Evolutionary conservation across 2,797 vertebrate species (phyloP), one percentile per base, ranked within the genome.

Genomic region (Enteromius trimaculatus): DNA sequence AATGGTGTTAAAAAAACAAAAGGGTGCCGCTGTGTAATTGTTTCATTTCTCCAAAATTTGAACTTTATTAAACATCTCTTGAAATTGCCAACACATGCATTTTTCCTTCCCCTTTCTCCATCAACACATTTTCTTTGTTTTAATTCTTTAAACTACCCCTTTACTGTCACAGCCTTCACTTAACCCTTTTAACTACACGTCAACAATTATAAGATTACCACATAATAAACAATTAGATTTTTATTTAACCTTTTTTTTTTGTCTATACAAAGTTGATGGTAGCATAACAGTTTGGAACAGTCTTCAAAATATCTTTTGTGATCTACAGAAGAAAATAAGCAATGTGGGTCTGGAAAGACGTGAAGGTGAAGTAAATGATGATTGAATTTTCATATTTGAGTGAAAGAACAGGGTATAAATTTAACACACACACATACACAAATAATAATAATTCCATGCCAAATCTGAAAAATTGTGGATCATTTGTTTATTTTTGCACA

Each of bases 41-140:
- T 88, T 88, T 88, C 86, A 74, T 71, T 87, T 88, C 87, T 80
- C 51, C 77, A 70, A 88, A 84, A 44, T 72, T 23, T 77, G 66
- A 88, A 86, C 79, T 58, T 17, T 21, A 78, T 70, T 10, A 58
- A 84, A 79, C 31, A 65, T 21, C 17, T 34, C 0, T 79, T 5
- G 51, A 77, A 85, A 60, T 34, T 80, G 81, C 65, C 37, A 76
- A 72, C 64, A 47, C 49, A 29, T 84, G 75, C 79, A 82, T 81
- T 53, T 34, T 44, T 75, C 60, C 76, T 87, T 84, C 76, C 83
- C 31, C 58, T 80, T 86, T 77, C 42, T 71, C 34, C 2, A 51
- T 19, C 37, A 23, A 1, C 9, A 13, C 4, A 19, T 29, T 49
- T 77, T 16, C 42, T 44, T 11, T 44, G 11, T 44, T 44, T 13